These are phyloP conservation scores for Pristionchus arcanus DNA, from an alignment of 2,888 invertebrate species.

Conservation along the genomic window DNA sequence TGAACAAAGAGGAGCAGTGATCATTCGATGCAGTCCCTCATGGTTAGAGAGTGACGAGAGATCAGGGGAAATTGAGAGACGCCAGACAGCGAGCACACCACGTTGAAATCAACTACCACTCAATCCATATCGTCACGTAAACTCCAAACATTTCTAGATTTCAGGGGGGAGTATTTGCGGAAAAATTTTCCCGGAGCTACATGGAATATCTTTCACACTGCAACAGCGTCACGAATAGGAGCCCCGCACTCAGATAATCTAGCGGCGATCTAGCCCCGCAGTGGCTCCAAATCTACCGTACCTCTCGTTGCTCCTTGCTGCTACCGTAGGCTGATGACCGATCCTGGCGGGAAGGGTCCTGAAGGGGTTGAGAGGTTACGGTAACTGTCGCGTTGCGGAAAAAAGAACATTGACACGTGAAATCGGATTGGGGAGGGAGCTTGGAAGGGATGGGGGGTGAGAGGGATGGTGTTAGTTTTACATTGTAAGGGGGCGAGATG, in stretches of 20 bases:
- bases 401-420: not conserved
- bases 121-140: too few relatives aligned
- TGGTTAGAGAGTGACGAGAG: not conserved
- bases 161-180: too few relatives aligned
- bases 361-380: not conserved
- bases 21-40: not conserved
- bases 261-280: too few relatives aligned
- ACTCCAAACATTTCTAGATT: too few relatives aligned
- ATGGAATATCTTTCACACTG: too few relatives aligned
- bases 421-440: not conserved
- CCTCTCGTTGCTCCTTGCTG: conserved; percentile 3
- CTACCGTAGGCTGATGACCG: conserved; percentile 10
- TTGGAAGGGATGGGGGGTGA: not conserved
- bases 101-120: not conserved
- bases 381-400: not conserved
- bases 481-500: not conserved
- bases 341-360: conserved; percentile 1
- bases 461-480: not conserved
- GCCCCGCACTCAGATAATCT: too few relatives aligned
- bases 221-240: not conserved
- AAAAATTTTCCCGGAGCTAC: too few relatives aligned
- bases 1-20: conserved; percentile 6
- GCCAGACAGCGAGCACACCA: not conserved
- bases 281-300: not conserved
- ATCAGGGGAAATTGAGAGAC: not conserved